Base-by-base conservation (phyloP, 92 coral and sea anemone genomes). In the Porites evermanni region DNA sequence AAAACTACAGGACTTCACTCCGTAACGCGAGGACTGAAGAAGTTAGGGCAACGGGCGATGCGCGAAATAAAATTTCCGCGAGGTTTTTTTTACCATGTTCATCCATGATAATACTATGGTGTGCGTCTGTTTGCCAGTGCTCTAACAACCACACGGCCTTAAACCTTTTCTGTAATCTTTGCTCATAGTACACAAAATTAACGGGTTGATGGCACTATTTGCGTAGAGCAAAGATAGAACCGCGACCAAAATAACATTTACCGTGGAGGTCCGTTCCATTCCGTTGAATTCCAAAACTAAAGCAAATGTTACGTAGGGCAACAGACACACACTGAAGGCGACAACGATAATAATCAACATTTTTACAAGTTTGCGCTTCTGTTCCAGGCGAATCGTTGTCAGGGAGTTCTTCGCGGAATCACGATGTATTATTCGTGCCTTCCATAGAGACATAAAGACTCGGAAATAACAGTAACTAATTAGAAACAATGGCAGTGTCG, bases 161-260 rank as follows among this genome's bases (percentile, higher is more conserved):
- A 94, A 73, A 8, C 96, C 98, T 66, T 86, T 93, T 61, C 98
- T 84, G 71, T 95, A 97, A 74, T 97, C 99, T 76, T 97, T 97
- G 89, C 99, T 97, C 99, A 97, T 97, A 9, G 93, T 93, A 61
- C 98, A 93, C 67, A 97, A 82, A 86, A 97, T 95, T 70, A 97
- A 70, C 0, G 99, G 99, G 72, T 97, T 95, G 44, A 97, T 91
- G 10, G 99, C 99, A 54, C 98, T 95, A 83, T 97, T 95, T 50
- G 96, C 83, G 79, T 93, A 97, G 19, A 97, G 81, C 32, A 95
- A 71, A 20, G 99, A 95, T 73, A 97, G 65, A 23, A 93, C 89
- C 4, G 89, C 91, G 67, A 96, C 98, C 87, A 93, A 69, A 1
- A 94, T 91, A 23, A 97, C 90, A 54, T 82, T 71, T 13, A 76